Percentiles rank a stretch among this genome's conserved stretches.
Conservation (phyloP, 2,888 invertebrate genomes). For the Epirrhoe alternata region DNA sequence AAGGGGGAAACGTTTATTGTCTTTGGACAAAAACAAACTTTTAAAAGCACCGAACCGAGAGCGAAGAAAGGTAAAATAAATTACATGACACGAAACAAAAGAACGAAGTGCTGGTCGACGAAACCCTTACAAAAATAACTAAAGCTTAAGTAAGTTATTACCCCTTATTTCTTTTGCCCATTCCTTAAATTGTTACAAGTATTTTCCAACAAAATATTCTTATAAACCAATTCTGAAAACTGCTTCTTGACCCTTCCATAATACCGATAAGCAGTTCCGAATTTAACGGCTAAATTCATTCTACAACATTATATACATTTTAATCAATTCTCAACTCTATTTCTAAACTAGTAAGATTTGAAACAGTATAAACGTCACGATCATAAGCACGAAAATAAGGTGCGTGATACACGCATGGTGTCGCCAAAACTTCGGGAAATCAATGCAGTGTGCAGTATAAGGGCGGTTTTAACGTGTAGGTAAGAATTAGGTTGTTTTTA, state of each 20-base stretch:
- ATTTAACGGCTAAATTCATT: constrained; percentile 13
- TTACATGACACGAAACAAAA: background rate
- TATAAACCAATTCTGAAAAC: constrained; percentile 12
- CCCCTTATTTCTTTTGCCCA: background rate
- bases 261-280: constrained; percentile 26
- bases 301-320: background rate
- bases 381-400: constrained; percentile 37
- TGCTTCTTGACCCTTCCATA: constrained; percentile 33
- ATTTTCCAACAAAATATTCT: constrained; percentile 10
- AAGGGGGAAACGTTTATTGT: no score
- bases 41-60: background rate
- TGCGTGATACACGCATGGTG: constrained; percentile 69
- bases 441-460: constrained; percentile 56
- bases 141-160: background rate
- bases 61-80: background rate
- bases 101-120: background rate
- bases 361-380: constrained; percentile 42
- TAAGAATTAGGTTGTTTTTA: constrained; percentile 1
- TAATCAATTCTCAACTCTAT: constrained; percentile 22
- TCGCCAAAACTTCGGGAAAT: constrained; percentile 52
- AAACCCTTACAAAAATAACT: background rate
- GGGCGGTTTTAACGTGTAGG: constrained; percentile 10
- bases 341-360: background rate
- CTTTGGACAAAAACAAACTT: no score
- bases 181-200: constrained; percentile 12